Evolutionary conservation across 2,113 vertebrate species (phyloP).

Genomic region (Anguilla rostrata): DNA sequence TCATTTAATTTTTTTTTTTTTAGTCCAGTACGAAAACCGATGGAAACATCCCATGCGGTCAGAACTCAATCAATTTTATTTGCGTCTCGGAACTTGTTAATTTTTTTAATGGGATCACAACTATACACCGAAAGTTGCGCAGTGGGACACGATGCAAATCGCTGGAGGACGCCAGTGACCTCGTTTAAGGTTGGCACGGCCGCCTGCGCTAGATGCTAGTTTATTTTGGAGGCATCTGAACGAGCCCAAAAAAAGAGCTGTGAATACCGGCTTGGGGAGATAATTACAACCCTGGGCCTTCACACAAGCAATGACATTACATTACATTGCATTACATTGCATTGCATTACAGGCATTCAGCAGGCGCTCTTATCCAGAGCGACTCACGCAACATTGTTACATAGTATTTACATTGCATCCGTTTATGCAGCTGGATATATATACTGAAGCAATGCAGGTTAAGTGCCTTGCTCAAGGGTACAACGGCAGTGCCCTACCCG

Average conservation of each 20-base stretch:
- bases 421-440: too few species aligned
- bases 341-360: too few species aligned
- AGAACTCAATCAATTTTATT: neutral
- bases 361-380: too few species aligned
- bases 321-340: neutral
- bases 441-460: too few species aligned
- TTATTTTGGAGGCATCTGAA: neutral
- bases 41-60: neutral
- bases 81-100: neutral
- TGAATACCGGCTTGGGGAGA: neutral
- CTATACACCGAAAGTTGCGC: neutral
- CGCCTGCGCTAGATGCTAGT: neutral
- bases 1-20: constrained; percentile 4
- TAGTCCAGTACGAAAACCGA: neutral
- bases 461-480: too few species aligned
- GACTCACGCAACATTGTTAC: too few species aligned
- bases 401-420: too few species aligned
- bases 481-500: too few species aligned
- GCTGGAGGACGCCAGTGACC: neutral
- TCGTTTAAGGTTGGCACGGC: constrained; percentile 1
- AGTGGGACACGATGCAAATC: neutral
- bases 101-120: neutral
- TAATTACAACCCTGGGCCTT: neutral
- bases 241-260: neutral
- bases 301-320: neutral